Percentiles rank a stretch among this genome's conserved stretches.
These are phyloP conservation scores for Potamarius usumacintae DNA, from an alignment of 2,113 vertebrate species.

Conservation along the genomic window DNA sequence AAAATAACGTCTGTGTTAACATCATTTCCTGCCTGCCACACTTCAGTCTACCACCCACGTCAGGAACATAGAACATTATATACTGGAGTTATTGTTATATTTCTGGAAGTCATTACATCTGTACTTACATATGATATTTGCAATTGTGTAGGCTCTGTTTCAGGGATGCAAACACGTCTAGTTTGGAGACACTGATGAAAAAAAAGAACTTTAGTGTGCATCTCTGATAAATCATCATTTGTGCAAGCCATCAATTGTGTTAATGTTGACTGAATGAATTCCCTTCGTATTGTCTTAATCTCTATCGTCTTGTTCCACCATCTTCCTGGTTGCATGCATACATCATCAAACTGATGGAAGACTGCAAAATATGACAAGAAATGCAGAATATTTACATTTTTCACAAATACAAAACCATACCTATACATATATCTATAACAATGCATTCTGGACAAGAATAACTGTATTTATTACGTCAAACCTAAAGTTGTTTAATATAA, in stretches of 20 bases:
- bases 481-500: neutral
- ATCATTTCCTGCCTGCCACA: too few species aligned
- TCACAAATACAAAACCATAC: neutral
- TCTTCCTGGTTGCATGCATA: neutral
- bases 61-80: too few species aligned
- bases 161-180: neutral
- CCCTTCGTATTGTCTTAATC: neutral
- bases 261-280: conserved; percentile 7
- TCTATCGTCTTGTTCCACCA: neutral
- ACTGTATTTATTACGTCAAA: neutral
- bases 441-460: neutral
- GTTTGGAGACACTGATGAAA: neutral
- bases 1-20: too few species aligned
- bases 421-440: neutral
- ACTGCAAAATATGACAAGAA: neutral
- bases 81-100: neutral
- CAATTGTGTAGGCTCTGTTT: neutral
- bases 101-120: neutral
- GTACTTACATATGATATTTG: neutral
- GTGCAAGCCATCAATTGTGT: neutral
- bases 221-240: neutral
- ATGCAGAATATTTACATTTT: neutral
- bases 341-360: conserved; percentile 30
- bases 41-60: too few species aligned
- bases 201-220: neutral